Conservation (phyloP, 1,140 invertebrate species). For the Anadara kagoshimensis region DNA sequence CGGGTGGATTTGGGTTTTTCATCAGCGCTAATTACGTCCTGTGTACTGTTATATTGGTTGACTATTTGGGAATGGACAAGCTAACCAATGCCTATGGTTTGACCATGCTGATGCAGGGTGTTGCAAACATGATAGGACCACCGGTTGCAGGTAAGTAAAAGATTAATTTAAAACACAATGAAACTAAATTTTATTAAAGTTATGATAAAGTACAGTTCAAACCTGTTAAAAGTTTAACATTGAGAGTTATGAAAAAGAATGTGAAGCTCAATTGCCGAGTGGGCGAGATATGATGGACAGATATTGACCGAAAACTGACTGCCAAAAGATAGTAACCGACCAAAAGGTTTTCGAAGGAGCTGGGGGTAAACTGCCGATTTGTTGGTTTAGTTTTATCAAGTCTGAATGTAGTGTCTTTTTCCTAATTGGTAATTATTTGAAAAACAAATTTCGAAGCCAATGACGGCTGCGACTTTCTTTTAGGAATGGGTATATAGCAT, state of each 20-base stretch:
- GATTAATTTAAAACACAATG: not conserved
- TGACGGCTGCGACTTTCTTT: no score
- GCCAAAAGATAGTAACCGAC: not conserved
- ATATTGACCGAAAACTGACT: not conserved
- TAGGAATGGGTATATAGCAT: no score
- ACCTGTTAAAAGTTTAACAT: not conserved
- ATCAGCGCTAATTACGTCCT: slow-evolving; percentile 71
- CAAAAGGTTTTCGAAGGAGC: no score
- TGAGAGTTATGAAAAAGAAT: not conserved
- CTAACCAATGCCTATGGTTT: slow-evolving; percentile 72
- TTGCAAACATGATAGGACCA: slow-evolving; percentile 71
- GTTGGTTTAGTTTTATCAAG: no score
- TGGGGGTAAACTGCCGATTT: no score
- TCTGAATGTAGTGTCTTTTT: no score
- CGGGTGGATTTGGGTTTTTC: slow-evolving; percentile 68
- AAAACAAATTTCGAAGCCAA: no score
- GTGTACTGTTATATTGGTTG: slow-evolving; percentile 69
- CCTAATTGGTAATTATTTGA: no score
- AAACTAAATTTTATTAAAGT: not conserved
- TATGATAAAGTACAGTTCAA: not conserved
- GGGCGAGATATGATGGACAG: not conserved
- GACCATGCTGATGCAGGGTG: slow-evolving; percentile 69
- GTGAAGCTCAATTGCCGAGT: not conserved
- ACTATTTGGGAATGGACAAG: slow-evolving; percentile 69
- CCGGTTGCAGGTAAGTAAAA: slow-evolving; percentile 66